Evolutionary conservation across 2,888 invertebrate species (phyloP).

Genomic region (Eilema caniola): DNA sequence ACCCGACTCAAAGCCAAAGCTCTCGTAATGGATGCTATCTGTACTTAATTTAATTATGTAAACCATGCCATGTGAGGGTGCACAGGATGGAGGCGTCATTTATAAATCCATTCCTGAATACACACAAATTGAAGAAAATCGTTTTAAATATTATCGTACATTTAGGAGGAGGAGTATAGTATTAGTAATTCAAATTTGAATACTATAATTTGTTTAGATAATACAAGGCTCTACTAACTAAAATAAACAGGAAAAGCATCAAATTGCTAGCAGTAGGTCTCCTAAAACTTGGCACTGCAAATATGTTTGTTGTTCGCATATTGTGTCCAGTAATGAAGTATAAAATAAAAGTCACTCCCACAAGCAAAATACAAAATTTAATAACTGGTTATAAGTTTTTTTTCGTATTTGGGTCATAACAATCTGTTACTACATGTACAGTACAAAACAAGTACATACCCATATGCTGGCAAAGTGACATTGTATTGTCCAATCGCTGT

Average conservation of each 20-base stretch:
- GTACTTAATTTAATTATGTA: constrained; percentile 60
- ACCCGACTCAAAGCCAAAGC: constrained; percentile 28
- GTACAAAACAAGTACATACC: constrained; percentile 24
- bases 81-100: constrained; percentile 34
- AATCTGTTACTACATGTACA: constrained; percentile 28
- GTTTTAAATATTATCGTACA: constrained; percentile 38
- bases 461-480: constrained; percentile 22
- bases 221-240: neutral
- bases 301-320: neutral
- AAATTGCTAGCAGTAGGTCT: neutral
- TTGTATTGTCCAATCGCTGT: constrained; percentile 38
- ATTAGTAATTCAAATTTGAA: constrained; percentile 27
- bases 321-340: neutral
- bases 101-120: constrained; percentile 33
- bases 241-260: neutral
- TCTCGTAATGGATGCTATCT: constrained; percentile 25
- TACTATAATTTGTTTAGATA: constrained; percentile 38
- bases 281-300: neutral
- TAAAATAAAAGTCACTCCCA: too few species aligned
- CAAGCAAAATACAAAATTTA: constrained; percentile 19
- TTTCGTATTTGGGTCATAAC: constrained; percentile 43
- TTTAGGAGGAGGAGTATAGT: constrained; percentile 20
- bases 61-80: too few species aligned
- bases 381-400: constrained; percentile 24
- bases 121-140: constrained; percentile 31